phyloP scores from a whole-genome alignment of 2,113 vertebrate species.

The Boleophthalmus pectinirostris region DNA sequence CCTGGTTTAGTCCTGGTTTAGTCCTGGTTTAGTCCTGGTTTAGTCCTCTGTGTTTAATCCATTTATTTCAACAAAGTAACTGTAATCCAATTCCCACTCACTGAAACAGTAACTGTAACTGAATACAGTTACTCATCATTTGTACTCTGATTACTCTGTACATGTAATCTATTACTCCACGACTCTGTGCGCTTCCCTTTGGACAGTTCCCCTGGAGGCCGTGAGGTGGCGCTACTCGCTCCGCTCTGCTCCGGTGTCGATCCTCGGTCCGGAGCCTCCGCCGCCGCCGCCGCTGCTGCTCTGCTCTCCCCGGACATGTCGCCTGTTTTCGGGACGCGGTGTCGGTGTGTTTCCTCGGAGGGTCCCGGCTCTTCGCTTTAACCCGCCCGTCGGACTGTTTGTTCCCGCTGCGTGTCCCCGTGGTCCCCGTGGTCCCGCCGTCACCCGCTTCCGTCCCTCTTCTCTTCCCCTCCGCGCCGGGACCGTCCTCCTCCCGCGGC shows the following conservation, averaged over 20 bases:
- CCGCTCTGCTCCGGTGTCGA: background rate
- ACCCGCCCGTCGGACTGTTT: background rate
- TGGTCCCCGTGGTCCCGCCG: no score
- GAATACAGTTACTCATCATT: no score
- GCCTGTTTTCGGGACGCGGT: background rate
- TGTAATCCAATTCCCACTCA: no score
- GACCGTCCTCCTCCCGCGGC: background rate
- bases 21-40: no score
- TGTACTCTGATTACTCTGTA: no score
- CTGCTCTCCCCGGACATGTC: background rate
- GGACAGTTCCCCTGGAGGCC: background rate
- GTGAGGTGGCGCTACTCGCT: background rate
- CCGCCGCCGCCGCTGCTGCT: background rate
- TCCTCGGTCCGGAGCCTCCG: background rate
- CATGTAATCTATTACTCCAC: no score
- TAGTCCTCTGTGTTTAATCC: no score
- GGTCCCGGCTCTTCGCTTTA: background rate
- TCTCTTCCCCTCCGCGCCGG: background rate
- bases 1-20: no score
- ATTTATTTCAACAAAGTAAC: no score
- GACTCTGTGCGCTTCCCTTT: no score
- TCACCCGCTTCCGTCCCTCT: background rate
- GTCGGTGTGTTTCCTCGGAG: slow-evolving; percentile 44
- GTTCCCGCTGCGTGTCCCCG: background rate
- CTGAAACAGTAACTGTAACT: no score